Evolutionary conservation across 2,888 invertebrate genomes (phyloP).

Genomic region (Schizotus pectinicornis): DNA sequence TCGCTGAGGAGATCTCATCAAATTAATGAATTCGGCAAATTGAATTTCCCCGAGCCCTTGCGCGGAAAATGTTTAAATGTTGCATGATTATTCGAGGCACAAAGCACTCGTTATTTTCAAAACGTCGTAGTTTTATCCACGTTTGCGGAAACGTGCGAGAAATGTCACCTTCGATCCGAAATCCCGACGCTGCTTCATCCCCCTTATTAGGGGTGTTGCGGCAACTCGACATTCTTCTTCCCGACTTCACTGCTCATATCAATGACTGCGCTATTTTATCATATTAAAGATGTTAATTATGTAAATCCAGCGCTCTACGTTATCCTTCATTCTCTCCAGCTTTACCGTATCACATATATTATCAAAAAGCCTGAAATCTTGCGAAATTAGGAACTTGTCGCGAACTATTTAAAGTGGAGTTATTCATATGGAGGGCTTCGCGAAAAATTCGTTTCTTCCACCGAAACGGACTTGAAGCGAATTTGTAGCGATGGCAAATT

Average conservation of each 20-base stretch:
- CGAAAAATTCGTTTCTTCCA: too few relatives aligned
- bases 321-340: neutral
- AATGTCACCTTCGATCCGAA: slow-evolving; percentile 16
- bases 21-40: slow-evolving; percentile 25
- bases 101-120: slow-evolving; percentile 24
- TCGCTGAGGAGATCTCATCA: slow-evolving; percentile 14
- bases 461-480: too few relatives aligned
- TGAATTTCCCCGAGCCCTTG: slow-evolving; percentile 19
- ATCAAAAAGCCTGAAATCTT: neutral
- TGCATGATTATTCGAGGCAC: slow-evolving; percentile 23
- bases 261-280: slow-evolving; percentile 4
- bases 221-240: slow-evolving; percentile 6
- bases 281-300: slow-evolving; percentile 13
- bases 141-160: slow-evolving; percentile 24
- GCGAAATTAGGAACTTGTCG: too few relatives aligned
- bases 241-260: neutral
- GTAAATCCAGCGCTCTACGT: neutral
- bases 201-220: slow-evolving; percentile 19
- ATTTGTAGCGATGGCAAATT: slow-evolving; percentile 6
- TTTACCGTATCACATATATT: neutral
- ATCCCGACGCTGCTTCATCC: neutral
- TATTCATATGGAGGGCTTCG: too few relatives aligned
- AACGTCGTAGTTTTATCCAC: slow-evolving; percentile 21
- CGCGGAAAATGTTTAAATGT: slow-evolving; percentile 14
- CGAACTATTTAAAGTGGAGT: too few relatives aligned